phyloP scores from a whole-genome alignment of 1,140 invertebrate genomes.

The Drosophila busckii region DNA sequence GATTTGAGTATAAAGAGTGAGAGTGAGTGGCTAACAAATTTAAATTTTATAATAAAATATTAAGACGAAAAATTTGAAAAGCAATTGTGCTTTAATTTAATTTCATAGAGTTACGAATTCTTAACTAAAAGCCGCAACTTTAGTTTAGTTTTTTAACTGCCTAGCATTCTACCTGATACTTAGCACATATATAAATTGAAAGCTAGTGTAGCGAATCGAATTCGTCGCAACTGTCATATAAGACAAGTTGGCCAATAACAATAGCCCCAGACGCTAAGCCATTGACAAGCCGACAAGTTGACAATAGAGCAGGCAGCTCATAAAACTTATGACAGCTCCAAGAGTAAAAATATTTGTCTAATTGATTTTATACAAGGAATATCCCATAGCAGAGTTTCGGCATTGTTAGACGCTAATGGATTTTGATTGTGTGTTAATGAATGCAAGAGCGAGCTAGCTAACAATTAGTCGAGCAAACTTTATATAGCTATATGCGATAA shows the following conservation, averaged over 20 bases:
- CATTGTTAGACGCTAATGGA: constrained; percentile 61
- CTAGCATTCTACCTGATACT: constrained; percentile 63
- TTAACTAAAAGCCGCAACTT: too few relatives aligned
- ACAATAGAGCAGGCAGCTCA: constrained; percentile 43
- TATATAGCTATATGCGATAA: constrained; percentile 66
- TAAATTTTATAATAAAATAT: too few relatives aligned
- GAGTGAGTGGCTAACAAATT: too few relatives aligned
- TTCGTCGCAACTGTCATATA: constrained; percentile 47
- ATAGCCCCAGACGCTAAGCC: constrained; percentile 26
- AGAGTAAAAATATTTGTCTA: constrained; percentile 62
- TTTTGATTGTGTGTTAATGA: constrained; percentile 76
- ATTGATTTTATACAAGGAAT: constrained; percentile 58
- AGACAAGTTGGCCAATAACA: constrained; percentile 48
- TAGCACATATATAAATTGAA: constrained; percentile 65
- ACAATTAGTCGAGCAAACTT: constrained; percentile 40
- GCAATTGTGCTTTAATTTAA: too few relatives aligned
- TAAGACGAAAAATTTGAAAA: too few relatives aligned
- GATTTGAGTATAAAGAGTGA: too few relatives aligned
- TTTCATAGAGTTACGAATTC: too few relatives aligned
- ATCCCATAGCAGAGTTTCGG: constrained; percentile 7
- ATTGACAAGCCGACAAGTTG: constrained; percentile 46
- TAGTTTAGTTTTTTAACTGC: too few relatives aligned
- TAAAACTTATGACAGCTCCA: constrained; percentile 67
- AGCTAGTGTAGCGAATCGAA: constrained; percentile 55
- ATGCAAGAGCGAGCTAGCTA: constrained; percentile 31